Evolutionary conservation across 2,888 invertebrate genomes (phyloP).

Genomic region (Tigriopus californicus): DNA sequence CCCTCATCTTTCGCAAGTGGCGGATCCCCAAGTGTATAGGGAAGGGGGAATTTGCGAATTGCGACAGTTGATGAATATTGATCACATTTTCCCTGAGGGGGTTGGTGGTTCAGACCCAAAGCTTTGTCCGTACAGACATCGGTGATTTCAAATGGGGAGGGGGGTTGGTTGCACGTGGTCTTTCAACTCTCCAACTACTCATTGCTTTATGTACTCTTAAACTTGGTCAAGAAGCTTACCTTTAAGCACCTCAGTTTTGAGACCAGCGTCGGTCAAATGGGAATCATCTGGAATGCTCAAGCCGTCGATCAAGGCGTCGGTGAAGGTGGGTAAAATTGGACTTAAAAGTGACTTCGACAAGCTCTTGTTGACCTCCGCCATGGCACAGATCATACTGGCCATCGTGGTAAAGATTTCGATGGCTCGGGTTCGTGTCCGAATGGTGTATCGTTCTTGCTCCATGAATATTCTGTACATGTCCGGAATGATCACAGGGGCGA

Average conservation of each 20-base stretch:
- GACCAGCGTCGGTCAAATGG: conserved; percentile 33
- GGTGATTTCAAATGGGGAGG: not conserved
- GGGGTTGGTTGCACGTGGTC: not conserved
- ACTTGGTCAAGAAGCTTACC: conserved; percentile 24
- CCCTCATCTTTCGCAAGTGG: too few species aligned
- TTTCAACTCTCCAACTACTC: too few species aligned
- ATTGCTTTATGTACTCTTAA: too few species aligned
- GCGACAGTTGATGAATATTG: too few species aligned
- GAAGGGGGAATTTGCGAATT: too few species aligned
- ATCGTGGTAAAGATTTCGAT: conserved; percentile 46
- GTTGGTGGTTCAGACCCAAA: not conserved
- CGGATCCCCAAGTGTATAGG: too few species aligned
- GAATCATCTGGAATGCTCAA: conserved; percentile 34
- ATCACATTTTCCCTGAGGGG: too few species aligned
- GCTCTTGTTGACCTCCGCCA: conserved; percentile 35
- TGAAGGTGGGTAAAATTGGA: conserved; percentile 46
- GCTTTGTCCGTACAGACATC: not conserved
- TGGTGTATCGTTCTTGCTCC: conserved; percentile 32
- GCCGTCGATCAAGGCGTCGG: conserved; percentile 40
- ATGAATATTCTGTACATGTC: conserved; percentile 36
- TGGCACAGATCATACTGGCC: conserved; percentile 35
- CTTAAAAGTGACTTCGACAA: conserved; percentile 39
- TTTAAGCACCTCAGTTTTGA: conserved; percentile 44
- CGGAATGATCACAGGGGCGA: conserved; percentile 46
- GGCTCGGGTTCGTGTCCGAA: conserved; percentile 42